Evolutionary conservation across 53 echinoderm and acorn worm genomes (phyloP), one percentile per base, ranked within the genome.

Genomic region (Paracentrotus lividus): DNA sequence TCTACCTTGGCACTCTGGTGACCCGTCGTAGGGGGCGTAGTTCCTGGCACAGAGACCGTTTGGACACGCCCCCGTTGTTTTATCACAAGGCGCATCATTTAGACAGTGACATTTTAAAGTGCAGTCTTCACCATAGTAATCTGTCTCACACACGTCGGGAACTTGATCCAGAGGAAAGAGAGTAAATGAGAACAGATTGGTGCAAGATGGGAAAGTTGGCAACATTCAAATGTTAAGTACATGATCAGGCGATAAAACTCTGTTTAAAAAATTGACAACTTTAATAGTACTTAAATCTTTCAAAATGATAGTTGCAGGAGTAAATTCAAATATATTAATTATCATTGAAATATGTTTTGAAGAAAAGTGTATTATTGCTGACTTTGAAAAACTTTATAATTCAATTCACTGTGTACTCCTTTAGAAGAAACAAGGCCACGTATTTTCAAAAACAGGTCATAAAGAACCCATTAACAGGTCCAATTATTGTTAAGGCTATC

Each of bases 71-170:
- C 96, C 96, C 16, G 96, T 96, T 14, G 4, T 0, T 61, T 85
- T 88, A 52, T 94, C 36, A 32, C 96, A 96, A 0, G 93, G 72
- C 49, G 42, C 84, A 42, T 85, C 90, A 27, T 94, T 61, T 75
- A 93, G 44, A 68, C 96, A 96, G 42, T 96, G 94, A 68, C 96
- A 96, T 60, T 96, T 96, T 47, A 18, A 24, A 31, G 96, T 93
- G 88, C 96, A 96, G 34, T 84, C 57, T 15, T 29, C 66, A 21
- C 94, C 96, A 64, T 85, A 94, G 32, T 93, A 96, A 14, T 85
- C 96, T 61, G 55, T 24, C 0, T 67, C 68, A 68, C 96, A 96
- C 34, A 90, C 93, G 61, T 84, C 94, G 60, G 94, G 93, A 84
- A 96, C 96, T 96, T 69, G 85, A 29, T 12, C 51, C 45, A 10